Evolutionary conservation across 2,888 invertebrate genomes (phyloP).

Genomic region (Pegoplata infirma): DNA sequence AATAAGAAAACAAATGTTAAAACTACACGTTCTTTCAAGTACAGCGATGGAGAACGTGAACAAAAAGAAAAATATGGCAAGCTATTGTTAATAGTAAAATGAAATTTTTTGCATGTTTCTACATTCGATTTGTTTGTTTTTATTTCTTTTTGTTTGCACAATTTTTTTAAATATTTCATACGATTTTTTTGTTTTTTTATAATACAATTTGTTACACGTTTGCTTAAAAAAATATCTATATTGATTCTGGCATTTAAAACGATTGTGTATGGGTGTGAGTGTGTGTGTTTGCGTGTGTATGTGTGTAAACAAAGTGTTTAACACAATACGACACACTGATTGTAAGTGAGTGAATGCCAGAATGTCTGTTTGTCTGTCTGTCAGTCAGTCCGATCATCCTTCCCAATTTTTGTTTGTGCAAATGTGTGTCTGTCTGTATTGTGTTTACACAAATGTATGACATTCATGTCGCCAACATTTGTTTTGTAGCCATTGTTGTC

Average conservation of each 20-base stretch:
- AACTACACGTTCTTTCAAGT: slow-evolving; percentile 10
- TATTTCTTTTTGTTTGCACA: background rate
- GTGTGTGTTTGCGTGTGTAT: no score
- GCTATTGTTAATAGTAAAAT: slow-evolving; percentile 28
- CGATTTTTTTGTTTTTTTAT: background rate
- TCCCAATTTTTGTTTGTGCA: no score
- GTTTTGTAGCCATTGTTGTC: slow-evolving; percentile 16
- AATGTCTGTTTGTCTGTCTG: slow-evolving; percentile 23
- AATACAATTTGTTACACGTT: slow-evolving; percentile 37
- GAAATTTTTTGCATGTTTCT: background rate
- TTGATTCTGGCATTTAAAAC: slow-evolving; percentile 27
- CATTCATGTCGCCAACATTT: slow-evolving; percentile 46
- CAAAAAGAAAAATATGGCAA: background rate
- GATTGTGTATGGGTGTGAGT: no score
- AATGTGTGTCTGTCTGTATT: background rate
- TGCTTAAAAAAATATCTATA: slow-evolving; percentile 5
- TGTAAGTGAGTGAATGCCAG: slow-evolving; percentile 28
- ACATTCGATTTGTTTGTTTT: background rate
- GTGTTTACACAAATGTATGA: slow-evolving; percentile 17
- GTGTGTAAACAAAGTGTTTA: no score
- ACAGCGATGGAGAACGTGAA: background rate
- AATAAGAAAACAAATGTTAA: slow-evolving; percentile 19
- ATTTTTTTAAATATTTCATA: slow-evolving; percentile 1
- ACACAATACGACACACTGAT: background rate
- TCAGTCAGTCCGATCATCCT: background rate